A percentile compares a stretch with the other conserved stretches of the same genome.
Conservation (phyloP, 2,113 vertebrate genomes). For the Alectura lathami region DNA sequence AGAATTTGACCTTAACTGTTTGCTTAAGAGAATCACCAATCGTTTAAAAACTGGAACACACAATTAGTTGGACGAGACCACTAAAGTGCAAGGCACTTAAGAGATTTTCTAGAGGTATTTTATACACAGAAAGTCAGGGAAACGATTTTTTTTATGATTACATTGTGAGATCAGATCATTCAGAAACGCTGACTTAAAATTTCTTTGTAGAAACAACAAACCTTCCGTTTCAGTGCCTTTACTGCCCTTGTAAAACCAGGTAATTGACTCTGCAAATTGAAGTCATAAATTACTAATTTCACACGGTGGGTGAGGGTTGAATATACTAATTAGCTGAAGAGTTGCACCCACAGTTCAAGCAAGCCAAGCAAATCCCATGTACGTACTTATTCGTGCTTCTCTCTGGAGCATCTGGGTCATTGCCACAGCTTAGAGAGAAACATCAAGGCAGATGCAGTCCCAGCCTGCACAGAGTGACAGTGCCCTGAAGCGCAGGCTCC, state of each 20-base stretch:
- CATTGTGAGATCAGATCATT: background rate
- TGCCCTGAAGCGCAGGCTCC: background rate
- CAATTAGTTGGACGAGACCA: background rate
- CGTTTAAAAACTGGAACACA: background rate
- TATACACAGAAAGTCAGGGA: background rate
- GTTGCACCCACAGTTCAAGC: background rate
- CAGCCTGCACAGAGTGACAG: background rate
- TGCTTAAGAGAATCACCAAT: background rate
- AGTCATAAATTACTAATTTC: constrained; percentile 18
- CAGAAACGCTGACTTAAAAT: background rate
- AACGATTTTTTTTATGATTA: background rate
- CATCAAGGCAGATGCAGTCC: background rate
- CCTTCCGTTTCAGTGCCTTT: background rate
- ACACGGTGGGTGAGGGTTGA: background rate
- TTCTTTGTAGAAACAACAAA: background rate
- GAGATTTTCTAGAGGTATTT: background rate
- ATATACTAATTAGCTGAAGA: background rate
- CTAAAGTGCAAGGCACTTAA: background rate
- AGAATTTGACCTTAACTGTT: background rate
- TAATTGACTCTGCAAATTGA: background rate
- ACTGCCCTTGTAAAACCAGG: background rate
- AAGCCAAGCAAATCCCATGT: background rate
- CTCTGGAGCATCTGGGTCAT: background rate
- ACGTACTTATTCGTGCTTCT: background rate
- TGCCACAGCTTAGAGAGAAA: background rate